Base-by-base conservation (phyloP, 2,888 invertebrate species). In the Panorpa germanica region DNA sequence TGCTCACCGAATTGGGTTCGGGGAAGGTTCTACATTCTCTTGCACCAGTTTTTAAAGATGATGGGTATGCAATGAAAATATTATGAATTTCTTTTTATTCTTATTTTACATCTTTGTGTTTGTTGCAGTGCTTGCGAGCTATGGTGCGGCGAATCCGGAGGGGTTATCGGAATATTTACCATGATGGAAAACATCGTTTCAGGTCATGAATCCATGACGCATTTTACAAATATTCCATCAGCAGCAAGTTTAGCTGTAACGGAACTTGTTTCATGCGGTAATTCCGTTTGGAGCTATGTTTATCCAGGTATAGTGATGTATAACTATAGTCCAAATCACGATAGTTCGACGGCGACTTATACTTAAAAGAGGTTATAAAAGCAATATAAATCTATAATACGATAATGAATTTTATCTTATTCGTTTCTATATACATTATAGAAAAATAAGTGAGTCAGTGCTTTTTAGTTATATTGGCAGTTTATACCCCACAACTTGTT, bases 91-190 rank as follows among this genome's bases (percentile, higher is more conserved):
- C 28, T 26, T 21, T 26, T 21, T 32, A 24, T 34, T 35, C 12
- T 18, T 15, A 16, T 23, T 33, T 31, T 9, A 18, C 20, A 28
- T 9, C 31, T 21, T 3, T 10, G 32, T 34, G 35, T 31, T 9
- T 30, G 34, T 29, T 34, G 15, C 40, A 71, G 71, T 4, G 42
- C 43, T 3, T 64, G 73, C 42, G 82, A 85, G 47, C 52, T 90
- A 10, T 93, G 91, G 91, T 81, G 85, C 41, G 91, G 91, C 2
- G 86, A 86, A 41, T 64, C 68, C 17, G 68, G 70, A 35, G 86
- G 82, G 2, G 70, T 70, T 30, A 71, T 91, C 38, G 71, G 74
- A 28, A 69, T 83, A 13, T 88, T 85, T 49, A 59, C 70, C 1
- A 59, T 90, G 29, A 66, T 67, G 40, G 70, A 66, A 34, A 63